Percentiles rank a stretch among this genome's conserved stretches.
These are phyloP conservation scores for Spermophilus dauricus DNA, from an alignment of 2,113 vertebrate species.

Conservation along the genomic window DNA sequence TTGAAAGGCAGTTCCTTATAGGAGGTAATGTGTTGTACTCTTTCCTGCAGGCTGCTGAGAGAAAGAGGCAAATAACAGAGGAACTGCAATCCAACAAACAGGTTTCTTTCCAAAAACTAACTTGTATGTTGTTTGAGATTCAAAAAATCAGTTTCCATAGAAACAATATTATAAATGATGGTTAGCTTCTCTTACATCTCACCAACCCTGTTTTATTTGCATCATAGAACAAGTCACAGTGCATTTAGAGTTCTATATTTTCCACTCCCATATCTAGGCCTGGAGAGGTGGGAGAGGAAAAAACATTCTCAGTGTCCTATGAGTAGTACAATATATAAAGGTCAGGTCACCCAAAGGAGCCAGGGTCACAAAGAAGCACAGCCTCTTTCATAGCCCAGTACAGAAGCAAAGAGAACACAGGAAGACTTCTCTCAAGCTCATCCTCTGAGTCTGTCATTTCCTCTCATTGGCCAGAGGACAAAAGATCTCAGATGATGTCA, in stretches of 20 bases:
- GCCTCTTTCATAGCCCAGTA: background rate
- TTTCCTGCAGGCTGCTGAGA: background rate
- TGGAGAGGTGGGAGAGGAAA: background rate
- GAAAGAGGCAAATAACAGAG: background rate
- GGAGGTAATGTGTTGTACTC: background rate
- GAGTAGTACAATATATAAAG: background rate
- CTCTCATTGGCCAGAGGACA: background rate
- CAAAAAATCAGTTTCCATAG: background rate
- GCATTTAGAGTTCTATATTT: background rate
- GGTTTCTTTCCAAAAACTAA: background rate
- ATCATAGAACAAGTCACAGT: background rate
- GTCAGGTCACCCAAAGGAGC: background rate
- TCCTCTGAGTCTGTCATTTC: background rate
- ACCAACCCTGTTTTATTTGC: background rate
- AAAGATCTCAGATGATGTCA: background rate
- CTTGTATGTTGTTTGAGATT: background rate
- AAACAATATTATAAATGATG: background rate
- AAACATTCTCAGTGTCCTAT: background rate
- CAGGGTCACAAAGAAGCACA: background rate
- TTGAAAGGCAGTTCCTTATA: constrained; percentile 3
- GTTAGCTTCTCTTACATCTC: background rate
- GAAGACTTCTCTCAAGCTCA: background rate
- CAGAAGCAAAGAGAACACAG: background rate
- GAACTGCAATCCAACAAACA: background rate
- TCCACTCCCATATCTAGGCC: background rate